phyloP scores from a whole-genome alignment of 2,797 vertebrate species.

The Sorex maritimensis region DNA sequence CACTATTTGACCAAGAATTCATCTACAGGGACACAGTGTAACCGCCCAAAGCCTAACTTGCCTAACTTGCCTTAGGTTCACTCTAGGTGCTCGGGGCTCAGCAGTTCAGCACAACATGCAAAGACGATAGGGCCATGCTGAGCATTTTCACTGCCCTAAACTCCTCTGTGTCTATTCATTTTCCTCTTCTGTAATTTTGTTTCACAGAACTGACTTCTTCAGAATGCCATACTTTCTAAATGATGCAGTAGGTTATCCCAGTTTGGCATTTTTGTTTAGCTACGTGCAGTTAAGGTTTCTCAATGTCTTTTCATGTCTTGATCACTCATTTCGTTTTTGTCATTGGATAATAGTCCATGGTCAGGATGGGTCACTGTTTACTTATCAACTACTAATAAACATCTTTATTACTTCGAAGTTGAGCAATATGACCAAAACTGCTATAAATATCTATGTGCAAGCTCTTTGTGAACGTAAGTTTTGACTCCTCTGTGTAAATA shows the following conservation, averaged over 20 bases:
- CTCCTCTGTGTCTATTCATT: too few species aligned
- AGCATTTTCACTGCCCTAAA: too few species aligned
- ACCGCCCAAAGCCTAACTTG: background rate
- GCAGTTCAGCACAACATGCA: too few species aligned
- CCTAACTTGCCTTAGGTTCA: background rate
- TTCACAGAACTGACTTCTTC: too few species aligned
- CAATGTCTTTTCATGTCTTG: too few species aligned
- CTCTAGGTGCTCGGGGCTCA: background rate
- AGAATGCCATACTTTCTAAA: too few species aligned
- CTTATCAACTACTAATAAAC: background rate
- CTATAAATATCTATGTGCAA: background rate
- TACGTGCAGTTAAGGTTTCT: too few species aligned
- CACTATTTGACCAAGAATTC: background rate
- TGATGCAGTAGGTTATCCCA: background rate
- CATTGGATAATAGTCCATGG: background rate
- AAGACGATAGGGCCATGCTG: too few species aligned
- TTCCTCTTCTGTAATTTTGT: too few species aligned
- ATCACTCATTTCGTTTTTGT: background rate
- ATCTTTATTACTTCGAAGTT: background rate
- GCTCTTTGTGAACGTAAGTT: too few species aligned
- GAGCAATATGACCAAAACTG: background rate
- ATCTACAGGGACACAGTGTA: background rate
- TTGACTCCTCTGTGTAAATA: too few species aligned
- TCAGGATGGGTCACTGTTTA: background rate
- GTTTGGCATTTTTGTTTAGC: background rate